Base-by-base conservation (phyloP, 30 jellyfish, hydroid and myxozoan genomes). In the Aurelia sp. region DNA sequence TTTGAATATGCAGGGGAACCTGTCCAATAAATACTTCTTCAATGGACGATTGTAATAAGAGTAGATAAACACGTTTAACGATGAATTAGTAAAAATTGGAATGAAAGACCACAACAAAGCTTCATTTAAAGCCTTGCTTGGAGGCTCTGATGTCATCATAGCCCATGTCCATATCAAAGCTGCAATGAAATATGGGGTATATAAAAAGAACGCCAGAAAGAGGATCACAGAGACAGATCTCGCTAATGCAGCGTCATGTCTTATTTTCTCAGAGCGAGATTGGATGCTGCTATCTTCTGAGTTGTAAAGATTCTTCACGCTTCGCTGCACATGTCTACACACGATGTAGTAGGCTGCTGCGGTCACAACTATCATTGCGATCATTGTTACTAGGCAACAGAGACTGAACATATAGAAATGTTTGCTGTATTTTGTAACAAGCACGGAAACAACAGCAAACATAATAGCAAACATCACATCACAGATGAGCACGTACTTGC, bases 31-130 rank as follows among this genome's bases (percentile, higher is more conserved):
- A 41, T 30, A 69, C 57, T 31, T 52, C 58, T 50, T 27, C 27
- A 82, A 17, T 2, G 91, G 91, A 5, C 91, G 91, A 40, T 82
- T 82, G 44, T 66, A 33, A 24, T 67, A 82, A 17, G 91, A 82
- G 35, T 82, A 82, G 11, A 82, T 33, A 68, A 82, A 82, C 67
- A 69, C 85, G 57, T 82, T 82, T 8, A 40, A 63, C 13, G 66
- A 67, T 8, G 91, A 52, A 40, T 82, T 82, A 3, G 58, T 22
- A 47, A 17, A 82, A 16, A 82, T 9, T 3, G 68, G 91, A 53
- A 69, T 16, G 68, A 82, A 82, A 0, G 91, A 48, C 91, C 84
- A 82, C 7, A 44, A 4, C 10, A 82, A 41, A 9, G 57, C 73
- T 5, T 63, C 31, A 15, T 82, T 69, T 48, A 53, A 61, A 22